Evolutionary conservation across 2,888 invertebrate genomes (phyloP).

Genomic region (Eumerus sabulonum): DNA sequence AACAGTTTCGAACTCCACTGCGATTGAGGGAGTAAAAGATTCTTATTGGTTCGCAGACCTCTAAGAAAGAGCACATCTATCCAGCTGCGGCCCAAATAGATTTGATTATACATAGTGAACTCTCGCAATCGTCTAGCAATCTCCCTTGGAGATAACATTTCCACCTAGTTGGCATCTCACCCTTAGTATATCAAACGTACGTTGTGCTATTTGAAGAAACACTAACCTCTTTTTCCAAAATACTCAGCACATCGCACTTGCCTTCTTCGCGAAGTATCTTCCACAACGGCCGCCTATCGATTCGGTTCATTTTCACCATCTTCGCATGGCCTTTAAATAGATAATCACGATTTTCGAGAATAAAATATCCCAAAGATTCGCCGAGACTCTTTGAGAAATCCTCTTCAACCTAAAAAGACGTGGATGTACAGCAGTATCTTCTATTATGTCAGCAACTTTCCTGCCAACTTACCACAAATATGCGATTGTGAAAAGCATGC

Average conservation of each 20-base stretch:
- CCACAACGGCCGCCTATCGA: constrained; percentile 74
- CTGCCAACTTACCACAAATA: constrained; percentile 44
- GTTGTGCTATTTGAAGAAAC: no score
- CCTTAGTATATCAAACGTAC: neutral
- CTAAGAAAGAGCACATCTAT: constrained; percentile 74
- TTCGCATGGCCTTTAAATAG: constrained; percentile 71
- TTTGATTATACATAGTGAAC: constrained; percentile 74
- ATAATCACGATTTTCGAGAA: constrained; percentile 72
- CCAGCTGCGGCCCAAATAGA: constrained; percentile 75
- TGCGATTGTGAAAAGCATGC: constrained; percentile 65
- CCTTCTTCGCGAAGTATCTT: constrained; percentile 73
- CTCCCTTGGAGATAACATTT: constrained; percentile 72
- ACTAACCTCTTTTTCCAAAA: constrained; percentile 72
- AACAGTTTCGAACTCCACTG: constrained; percentile 71
- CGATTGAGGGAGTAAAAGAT: constrained; percentile 72
- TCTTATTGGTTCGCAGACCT: constrained; percentile 71
- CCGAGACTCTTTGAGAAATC: constrained; percentile 70
- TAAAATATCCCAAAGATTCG: constrained; percentile 73
- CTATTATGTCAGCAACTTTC: constrained; percentile 57
- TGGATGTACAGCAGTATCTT: constrained; percentile 70
- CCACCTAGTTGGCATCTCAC: no score
- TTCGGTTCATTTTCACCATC: constrained; percentile 66
- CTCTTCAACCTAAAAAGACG: constrained; percentile 26
- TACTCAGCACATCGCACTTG: constrained; percentile 75
- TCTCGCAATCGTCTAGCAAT: constrained; percentile 72